Base-by-base conservation (phyloP, 2,797 vertebrate genomes). In the Darevskia nairensis region DNA sequence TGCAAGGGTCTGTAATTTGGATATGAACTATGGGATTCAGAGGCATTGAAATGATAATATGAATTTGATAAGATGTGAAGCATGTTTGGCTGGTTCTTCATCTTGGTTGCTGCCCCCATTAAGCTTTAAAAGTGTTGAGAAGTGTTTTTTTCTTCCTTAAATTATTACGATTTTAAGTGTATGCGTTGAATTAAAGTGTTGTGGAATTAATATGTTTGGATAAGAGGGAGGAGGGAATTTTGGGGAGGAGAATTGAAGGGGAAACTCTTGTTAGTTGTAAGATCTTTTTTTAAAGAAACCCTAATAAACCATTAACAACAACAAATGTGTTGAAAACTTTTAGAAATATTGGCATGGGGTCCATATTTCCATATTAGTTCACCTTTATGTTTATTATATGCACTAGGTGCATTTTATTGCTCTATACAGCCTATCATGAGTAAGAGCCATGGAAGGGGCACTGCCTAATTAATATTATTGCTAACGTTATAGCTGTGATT, bases 1-100 rank as follows among this genome's bases (percentile, higher is more conserved):
- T 92, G 66, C 66, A 86, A 78, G 88, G 77, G 76, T 74, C 75
- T 50, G 50, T 82, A 87, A 90, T 29, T 93, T 89, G 71, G 93
- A 91, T 77, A 77, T 88, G 84, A 93, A 93, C 1, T 11, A 90
- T 27, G 11, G 23, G 32, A 23, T 64, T 81, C 25, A n/a, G 27
- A 82, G 17, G 7, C 32, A 21, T 15, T 32, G 64, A 78, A 83
- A n/a, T 50, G 8, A 68, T 44, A 80, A 86, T 23, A 64, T 23
- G 32, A 35, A 55, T 85, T 81, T 46, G 50, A 27, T 41, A 81
- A n/a, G 29, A 15, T 32, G 74, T 81, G 80, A 50, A n/a, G 32
- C 66, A 85, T 29, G 29, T 19, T 35, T 59, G 1, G 10, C 8
- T 59, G 21, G 1, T 77, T 69, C 9, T 75, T 75, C 87, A 15